Conservation (phyloP, 2,113 vertebrate species). For the Perca flavescens region DNA sequence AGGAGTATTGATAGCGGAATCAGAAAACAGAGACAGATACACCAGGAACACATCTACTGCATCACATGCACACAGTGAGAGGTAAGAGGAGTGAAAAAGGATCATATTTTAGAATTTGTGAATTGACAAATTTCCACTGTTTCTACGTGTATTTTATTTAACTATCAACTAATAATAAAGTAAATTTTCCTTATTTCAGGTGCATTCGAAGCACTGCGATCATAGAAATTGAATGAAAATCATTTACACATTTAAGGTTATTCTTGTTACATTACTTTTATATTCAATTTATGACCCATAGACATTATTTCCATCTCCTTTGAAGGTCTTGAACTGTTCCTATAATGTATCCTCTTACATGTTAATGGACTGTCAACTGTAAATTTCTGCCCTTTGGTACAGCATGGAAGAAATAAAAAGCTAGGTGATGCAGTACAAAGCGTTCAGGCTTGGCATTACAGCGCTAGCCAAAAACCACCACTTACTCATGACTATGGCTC, state of each 20-base stretch:
- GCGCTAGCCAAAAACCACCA: slow-evolving; percentile 27
- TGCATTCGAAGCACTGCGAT: neutral
- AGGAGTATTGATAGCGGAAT: neutral
- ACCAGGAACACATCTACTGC: neutral
- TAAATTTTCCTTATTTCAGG: neutral
- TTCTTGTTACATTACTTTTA: neutral
- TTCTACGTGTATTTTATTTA: neutral
- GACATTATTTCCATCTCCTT: neutral
- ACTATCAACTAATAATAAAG: neutral
- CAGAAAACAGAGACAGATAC: neutral
- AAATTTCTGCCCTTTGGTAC: slow-evolving; percentile 13
- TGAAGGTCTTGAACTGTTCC: slow-evolving; percentile 10
- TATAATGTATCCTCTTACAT: slow-evolving; percentile 23
- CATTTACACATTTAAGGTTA: neutral
- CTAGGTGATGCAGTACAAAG: slow-evolving; percentile 45
- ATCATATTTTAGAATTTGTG: neutral
- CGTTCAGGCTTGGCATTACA: slow-evolving; percentile 21
- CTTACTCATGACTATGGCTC: slow-evolving; percentile 50
- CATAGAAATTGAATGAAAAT: neutral
- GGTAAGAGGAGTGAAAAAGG: neutral
- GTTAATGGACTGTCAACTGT: slow-evolving; percentile 22
- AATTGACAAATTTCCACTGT: neutral
- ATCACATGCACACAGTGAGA: slow-evolving; percentile 1
- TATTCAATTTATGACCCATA: neutral
- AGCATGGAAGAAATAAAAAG: slow-evolving; percentile 55